Percentiles rank a stretch among this genome's conserved stretches.
These are phyloP conservation scores for Hyles lineata DNA, from an alignment of 2,888 invertebrate species.

Conservation along the genomic window DNA sequence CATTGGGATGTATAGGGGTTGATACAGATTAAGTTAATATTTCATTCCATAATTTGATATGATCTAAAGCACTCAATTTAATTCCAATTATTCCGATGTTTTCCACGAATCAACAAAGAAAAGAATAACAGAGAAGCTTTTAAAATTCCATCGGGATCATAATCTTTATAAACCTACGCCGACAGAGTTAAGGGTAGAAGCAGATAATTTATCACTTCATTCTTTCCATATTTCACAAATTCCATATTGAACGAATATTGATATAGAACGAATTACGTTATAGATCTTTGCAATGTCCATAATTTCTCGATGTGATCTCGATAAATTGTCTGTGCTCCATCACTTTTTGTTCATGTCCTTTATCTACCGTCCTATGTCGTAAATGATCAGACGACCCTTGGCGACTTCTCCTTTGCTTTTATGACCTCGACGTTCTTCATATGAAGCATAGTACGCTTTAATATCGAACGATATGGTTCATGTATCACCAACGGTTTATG, in stretches of 20 bases:
- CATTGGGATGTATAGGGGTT: no score
- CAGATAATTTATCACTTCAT: not conserved
- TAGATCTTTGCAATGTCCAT: slow-evolving; percentile 16
- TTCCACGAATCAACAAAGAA: not conserved
- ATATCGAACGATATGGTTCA: slow-evolving; percentile 7
- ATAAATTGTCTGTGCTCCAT: slow-evolving; percentile 15
- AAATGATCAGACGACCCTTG: slow-evolving; percentile 14
- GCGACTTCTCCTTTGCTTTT: slow-evolving; percentile 13
- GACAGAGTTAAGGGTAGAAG: not conserved
- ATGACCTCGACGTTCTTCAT: slow-evolving; percentile 15
- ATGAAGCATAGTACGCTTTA: slow-evolving; percentile 8
- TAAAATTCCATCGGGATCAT: not conserved
- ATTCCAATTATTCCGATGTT: not conserved
- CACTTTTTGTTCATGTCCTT: slow-evolving; percentile 15
- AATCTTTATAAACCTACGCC: slow-evolving; percentile 1
- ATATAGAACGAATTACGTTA: slow-evolving; percentile 17
- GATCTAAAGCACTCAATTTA: not conserved
- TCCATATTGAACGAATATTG: not conserved
- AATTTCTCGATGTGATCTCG: slow-evolving; percentile 21
- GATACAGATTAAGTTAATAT: no score
- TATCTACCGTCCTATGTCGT: slow-evolving; percentile 16
- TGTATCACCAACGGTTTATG: slow-evolving; percentile 15
- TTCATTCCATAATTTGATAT: not conserved
- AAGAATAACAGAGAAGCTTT: slow-evolving; percentile 10
- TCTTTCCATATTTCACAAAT: not conserved